Percentiles rank a stretch among this genome's conserved stretches.
These are phyloP conservation scores for Chlorospingus semifuscus DNA, from an alignment of 2,797 vertebrate genomes.

Conservation along the genomic window DNA sequence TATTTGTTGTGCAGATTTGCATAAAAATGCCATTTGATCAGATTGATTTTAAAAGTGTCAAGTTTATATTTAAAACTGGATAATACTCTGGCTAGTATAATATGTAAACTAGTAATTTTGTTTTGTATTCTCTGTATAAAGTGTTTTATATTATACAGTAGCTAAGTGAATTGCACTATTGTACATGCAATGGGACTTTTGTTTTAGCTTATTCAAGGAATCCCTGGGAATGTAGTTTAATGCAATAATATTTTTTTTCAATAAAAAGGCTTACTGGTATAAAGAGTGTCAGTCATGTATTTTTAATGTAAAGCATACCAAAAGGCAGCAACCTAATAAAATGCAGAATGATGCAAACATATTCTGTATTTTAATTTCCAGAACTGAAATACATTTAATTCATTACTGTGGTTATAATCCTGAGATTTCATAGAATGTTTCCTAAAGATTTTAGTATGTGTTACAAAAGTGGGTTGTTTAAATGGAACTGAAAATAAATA, in stretches of 20 bases:
- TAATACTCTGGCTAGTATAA: constrained; percentile 65
- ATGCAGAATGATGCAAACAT: constrained; percentile 52
- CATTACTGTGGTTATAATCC: constrained; percentile 70
- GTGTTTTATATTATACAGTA: constrained; percentile 75
- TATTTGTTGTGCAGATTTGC: constrained; percentile 51
- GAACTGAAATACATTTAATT: constrained; percentile 67
- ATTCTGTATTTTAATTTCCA: constrained; percentile 75
- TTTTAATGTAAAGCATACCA: constrained; percentile 68
- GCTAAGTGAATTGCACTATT: constrained; percentile 81
- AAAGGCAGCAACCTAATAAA: constrained; percentile 59
- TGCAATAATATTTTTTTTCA: constrained; percentile 83
- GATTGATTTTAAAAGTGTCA: constrained; percentile 56
- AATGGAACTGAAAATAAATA: constrained; percentile 76
- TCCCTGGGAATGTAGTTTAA: constrained; percentile 78
- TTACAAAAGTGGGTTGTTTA: constrained; percentile 69
- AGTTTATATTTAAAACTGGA: constrained; percentile 65
- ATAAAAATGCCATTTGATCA: constrained; percentile 48
- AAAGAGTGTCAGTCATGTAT: constrained; percentile 67
- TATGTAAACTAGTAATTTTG: constrained; percentile 67
- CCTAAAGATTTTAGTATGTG: constrained; percentile 71
- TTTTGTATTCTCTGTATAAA: constrained; percentile 77
- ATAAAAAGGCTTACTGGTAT: constrained; percentile 71
- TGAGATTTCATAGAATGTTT: constrained; percentile 75
- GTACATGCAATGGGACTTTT: constrained; percentile 74
- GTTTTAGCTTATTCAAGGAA: constrained; percentile 74